Conservation (phyloP, 1,140 invertebrate genomes). For the Ceratosolen fusciceps region DNA sequence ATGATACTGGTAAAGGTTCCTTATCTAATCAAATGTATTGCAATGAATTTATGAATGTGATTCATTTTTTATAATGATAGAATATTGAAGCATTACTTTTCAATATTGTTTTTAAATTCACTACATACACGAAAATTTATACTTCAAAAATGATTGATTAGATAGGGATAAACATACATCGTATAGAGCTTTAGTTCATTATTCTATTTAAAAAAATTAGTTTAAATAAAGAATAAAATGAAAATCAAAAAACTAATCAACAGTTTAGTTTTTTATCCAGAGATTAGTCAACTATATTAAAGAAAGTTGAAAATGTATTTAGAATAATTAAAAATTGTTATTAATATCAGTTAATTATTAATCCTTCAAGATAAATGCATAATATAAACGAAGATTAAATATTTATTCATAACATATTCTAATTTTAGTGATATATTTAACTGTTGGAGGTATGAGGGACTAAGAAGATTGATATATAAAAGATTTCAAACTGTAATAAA, state of each 20-base stretch:
- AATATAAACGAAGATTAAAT: slow-evolving; percentile 63
- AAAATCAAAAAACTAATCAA: slow-evolving; percentile 28
- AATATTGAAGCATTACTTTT: not conserved
- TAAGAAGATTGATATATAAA: slow-evolving; percentile 33
- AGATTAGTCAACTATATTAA: slow-evolving; percentile 47
- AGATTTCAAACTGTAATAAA: slow-evolving; percentile 48
- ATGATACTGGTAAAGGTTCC: not conserved
- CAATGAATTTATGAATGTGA: slow-evolving; percentile 18
- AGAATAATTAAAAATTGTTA: slow-evolving; percentile 53
- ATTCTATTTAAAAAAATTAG: slow-evolving; percentile 38
- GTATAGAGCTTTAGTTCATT: slow-evolving; percentile 22
- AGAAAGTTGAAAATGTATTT: slow-evolving; percentile 42
- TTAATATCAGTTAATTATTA: slow-evolving; percentile 58
- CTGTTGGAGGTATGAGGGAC: slow-evolving; percentile 41
- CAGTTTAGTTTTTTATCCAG: slow-evolving; percentile 22
- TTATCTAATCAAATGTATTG: slow-evolving; percentile 32
- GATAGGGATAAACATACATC: slow-evolving; percentile 3
- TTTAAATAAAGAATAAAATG: slow-evolving; percentile 37
- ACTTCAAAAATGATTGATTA: not conserved
- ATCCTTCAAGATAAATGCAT: slow-evolving; percentile 55
- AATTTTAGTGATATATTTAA: slow-evolving; percentile 53
- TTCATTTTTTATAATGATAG: slow-evolving; percentile 23
- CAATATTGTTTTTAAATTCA: not conserved
- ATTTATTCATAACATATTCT: slow-evolving; percentile 61
- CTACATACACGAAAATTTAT: not conserved